phyloP scores from a whole-genome alignment of 2,888 invertebrate species.

The Trichogramma dendrolimi region DNA sequence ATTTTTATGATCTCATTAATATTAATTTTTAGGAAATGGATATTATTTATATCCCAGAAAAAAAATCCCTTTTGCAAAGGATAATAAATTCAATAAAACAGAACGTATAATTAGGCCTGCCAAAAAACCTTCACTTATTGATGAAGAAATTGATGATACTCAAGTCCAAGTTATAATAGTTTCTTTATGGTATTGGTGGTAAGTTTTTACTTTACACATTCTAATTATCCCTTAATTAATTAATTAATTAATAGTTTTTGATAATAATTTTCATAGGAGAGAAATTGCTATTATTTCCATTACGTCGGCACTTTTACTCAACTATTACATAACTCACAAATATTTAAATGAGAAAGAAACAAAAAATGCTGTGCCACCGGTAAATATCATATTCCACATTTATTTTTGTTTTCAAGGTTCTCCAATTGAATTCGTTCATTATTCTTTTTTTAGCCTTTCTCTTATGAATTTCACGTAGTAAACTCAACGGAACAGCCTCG shows the following conservation, averaged over 20 bases:
- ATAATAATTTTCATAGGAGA: slow-evolving; percentile 56
- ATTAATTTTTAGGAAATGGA: slow-evolving; percentile 61
- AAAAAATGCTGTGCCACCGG: slow-evolving; percentile 41
- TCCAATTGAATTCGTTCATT: not conserved
- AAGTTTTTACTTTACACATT: slow-evolving; percentile 35
- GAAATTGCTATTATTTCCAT: slow-evolving; percentile 75
- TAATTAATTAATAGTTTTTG: slow-evolving; percentile 13
- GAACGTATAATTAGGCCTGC: slow-evolving; percentile 33
- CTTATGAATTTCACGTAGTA: slow-evolving; percentile 42
- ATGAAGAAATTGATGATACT: slow-evolving; percentile 56
- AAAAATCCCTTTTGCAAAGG: slow-evolving; percentile 54
- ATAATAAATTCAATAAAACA: slow-evolving; percentile 48
- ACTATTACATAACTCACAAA: slow-evolving; percentile 61
- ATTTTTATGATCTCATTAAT: not conserved
- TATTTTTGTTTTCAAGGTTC: slow-evolving; percentile 8
- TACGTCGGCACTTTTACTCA: slow-evolving; percentile 67
- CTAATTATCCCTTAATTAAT: not conserved
- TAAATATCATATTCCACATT: slow-evolving; percentile 30
- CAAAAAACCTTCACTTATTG: slow-evolving; percentile 35
- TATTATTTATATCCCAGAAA: slow-evolving; percentile 69
- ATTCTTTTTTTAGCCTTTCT: slow-evolving; percentile 39
- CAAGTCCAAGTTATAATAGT: slow-evolving; percentile 68
- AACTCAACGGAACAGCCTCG: slow-evolving; percentile 44
- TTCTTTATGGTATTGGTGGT: slow-evolving; percentile 78
- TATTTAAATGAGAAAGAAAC: slow-evolving; percentile 32